Evolutionary conservation across 2,113 vertebrate genomes (phyloP).

Genomic region (Pithys albifrons): DNA sequence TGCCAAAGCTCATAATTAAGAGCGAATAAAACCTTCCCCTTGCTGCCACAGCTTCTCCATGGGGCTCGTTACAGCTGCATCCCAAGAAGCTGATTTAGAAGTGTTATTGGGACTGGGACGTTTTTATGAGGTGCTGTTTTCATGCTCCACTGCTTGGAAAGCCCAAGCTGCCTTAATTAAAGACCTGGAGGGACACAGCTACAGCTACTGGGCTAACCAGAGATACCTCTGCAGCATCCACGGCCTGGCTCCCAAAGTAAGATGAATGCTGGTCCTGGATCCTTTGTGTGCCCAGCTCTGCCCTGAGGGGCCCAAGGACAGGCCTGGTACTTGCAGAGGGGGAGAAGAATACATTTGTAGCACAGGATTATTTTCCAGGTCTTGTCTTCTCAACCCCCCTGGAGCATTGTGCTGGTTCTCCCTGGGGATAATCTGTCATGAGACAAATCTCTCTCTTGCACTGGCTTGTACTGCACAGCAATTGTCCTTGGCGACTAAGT

Average conservation of each 20-base stretch:
- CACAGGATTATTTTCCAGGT: background rate
- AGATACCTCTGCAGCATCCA: background rate
- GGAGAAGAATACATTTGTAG: background rate
- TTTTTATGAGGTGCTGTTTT: conserved; percentile 29
- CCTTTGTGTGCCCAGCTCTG: background rate
- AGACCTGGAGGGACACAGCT: background rate
- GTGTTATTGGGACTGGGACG: background rate
- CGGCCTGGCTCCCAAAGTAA: background rate
- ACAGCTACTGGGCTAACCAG: background rate
- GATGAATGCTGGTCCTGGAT: background rate
- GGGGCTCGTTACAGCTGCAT: background rate
- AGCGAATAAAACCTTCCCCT: background rate
- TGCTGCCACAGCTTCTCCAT: background rate
- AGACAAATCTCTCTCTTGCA: background rate
- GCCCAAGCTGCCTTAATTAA: background rate
- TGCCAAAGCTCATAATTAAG: background rate
- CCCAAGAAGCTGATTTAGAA: conserved; percentile 13
- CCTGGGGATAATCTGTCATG: background rate
- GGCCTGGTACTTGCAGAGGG: background rate
- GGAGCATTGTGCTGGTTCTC: accelerated
- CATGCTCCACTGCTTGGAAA: background rate
- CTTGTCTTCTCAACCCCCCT: background rate
- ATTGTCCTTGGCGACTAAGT: background rate
- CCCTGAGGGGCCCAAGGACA: background rate
- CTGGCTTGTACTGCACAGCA: background rate